These are phyloP conservation scores for Phocoena phocoena DNA, from an alignment of 2,113 vertebrate species.

Conservation along the genomic window DNA sequence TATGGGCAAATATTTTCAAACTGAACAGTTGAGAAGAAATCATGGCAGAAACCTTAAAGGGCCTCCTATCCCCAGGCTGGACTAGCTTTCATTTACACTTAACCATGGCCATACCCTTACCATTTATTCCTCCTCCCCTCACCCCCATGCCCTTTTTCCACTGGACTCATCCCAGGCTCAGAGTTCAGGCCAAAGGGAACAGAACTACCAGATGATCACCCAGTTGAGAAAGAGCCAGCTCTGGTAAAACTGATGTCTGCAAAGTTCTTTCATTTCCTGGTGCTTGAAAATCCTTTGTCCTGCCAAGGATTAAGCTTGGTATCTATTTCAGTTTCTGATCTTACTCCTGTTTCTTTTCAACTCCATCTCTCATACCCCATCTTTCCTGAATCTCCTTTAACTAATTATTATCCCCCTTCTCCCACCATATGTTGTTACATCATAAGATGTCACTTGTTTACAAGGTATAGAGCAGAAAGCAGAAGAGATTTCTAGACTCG, in stretches of 20 bases:
- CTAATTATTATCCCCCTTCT: no score
- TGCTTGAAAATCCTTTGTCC: neutral
- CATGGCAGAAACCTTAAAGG: neutral
- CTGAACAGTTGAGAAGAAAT: neutral
- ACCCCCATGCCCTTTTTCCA: neutral
- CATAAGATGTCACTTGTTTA: neutral
- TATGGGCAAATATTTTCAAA: neutral
- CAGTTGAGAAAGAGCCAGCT: neutral
- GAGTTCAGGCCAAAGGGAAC: neutral
- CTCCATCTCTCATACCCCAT: neutral
- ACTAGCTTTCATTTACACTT: neutral
- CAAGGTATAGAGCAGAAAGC: neutral
- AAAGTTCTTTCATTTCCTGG: neutral
- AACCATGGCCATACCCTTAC: neutral
- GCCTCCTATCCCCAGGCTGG: neutral
- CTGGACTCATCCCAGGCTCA: neutral
- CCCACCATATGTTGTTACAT: neutral
- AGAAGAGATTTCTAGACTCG: neutral
- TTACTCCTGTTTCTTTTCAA: neutral
- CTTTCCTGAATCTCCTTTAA: neutral
- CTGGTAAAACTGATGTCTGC: neutral
- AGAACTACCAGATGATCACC: neutral
- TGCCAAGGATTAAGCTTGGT: neutral
- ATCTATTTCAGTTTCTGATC: neutral
- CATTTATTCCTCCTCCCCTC: no score